A percentile compares a stretch with the other conserved stretches of the same genome.
These are phyloP conservation scores for Halcyon chelicuti DNA, from an alignment of 2,797 vertebrate species.

Conservation along the genomic window DNA sequence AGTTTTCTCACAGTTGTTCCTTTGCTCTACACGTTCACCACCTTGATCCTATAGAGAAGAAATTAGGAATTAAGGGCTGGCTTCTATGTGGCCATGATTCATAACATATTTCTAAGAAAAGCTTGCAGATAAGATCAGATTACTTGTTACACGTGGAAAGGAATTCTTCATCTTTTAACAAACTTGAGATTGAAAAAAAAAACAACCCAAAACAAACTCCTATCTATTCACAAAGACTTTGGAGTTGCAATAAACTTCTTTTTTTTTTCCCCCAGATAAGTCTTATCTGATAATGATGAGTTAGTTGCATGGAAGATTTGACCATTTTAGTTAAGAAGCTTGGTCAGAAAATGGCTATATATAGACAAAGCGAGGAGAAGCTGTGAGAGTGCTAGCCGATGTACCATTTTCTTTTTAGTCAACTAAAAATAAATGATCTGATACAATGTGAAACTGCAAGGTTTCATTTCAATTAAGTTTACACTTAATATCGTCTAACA, in stretches of 20 bases:
- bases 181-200: neutral
- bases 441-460: neutral
- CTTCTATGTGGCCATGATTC: neutral
- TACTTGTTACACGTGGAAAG: neutral
- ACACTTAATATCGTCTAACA: neutral
- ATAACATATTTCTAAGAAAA: neutral
- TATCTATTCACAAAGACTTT: neutral
- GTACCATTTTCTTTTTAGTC: neutral
- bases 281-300: neutral
- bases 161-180: neutral
- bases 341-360: neutral
- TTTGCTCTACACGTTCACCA: neutral
- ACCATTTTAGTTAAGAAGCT: neutral
- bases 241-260: neutral
- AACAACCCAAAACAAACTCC: neutral
- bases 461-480: neutral
- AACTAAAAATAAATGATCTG: neutral
- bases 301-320: neutral
- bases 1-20: neutral
- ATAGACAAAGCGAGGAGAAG: neutral
- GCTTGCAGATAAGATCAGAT: neutral
- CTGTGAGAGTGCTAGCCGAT: neutral
- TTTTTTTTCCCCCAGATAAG: neutral
- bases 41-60: neutral
- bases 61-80: neutral